These are phyloP conservation scores for Vidua chalybeata DNA, from an alignment of 2,113 vertebrate species.

Conservation along the genomic window DNA sequence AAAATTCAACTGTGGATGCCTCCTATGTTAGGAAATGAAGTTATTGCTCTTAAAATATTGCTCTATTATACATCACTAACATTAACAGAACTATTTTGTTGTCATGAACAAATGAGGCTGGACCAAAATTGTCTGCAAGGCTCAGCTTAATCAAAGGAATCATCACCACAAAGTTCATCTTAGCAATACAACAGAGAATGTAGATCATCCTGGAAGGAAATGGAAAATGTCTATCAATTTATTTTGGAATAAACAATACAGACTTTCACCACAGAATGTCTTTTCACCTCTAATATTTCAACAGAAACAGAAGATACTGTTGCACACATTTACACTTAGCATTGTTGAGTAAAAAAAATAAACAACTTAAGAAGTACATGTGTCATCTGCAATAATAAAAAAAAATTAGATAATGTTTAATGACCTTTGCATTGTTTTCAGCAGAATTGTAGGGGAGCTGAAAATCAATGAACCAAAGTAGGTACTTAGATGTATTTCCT, in stretches of 20 bases:
- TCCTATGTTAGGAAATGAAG: neutral
- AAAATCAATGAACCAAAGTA: neutral
- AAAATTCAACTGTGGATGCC: neutral
- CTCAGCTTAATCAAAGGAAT: neutral
- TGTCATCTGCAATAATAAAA: neutral
- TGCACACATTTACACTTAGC: neutral
- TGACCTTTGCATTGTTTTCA: neutral
- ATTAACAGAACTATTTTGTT: neutral
- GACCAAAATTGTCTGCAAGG: neutral
- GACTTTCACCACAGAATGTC: neutral
- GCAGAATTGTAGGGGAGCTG: neutral
- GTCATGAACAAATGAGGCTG: neutral
- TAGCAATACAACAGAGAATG: neutral
- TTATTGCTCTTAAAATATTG: neutral
- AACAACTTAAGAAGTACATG: neutral
- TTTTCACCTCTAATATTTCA: neutral
- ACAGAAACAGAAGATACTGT: neutral
- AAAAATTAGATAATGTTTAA: neutral
- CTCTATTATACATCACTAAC: neutral
- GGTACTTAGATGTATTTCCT: neutral
- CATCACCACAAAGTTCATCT: neutral
- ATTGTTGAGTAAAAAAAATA: neutral
- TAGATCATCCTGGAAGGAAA: neutral
- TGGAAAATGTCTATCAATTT: slow-evolving; percentile 1
- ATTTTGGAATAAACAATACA: slow-evolving; percentile 7